A percentile compares a stretch with the other conserved stretches of the same genome.
Evolutionary conservation across 37 sponge, comb jelly and placozoan genomes (phyloP).

Genomic region (Chondrilla cf. caribensis): DNA sequence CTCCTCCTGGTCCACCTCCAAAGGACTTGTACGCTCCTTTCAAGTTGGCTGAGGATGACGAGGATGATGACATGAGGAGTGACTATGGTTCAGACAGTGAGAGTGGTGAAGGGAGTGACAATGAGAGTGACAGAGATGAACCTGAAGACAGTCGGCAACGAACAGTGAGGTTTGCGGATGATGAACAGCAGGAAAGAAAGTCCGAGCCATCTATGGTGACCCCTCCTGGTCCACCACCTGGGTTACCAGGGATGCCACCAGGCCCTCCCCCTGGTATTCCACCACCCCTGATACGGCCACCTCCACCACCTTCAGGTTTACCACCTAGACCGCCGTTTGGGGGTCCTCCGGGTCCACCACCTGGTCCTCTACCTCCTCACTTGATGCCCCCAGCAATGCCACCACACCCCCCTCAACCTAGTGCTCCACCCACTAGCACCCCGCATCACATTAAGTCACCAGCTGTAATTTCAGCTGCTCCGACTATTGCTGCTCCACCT

Average conservation of each 20-base stretch:
- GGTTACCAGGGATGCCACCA: conserved; percentile 63
- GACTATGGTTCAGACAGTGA: conserved; percentile 10
- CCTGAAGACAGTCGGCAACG: neutral
- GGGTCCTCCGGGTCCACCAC: conserved; percentile 28
- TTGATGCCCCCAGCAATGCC: neutral
- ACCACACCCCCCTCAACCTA: conserved; percentile 27
- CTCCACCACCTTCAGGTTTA: neutral
- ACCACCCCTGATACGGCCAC: conserved; percentile 15
- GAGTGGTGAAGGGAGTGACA: conserved; percentile 8
- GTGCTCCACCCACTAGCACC: neutral
- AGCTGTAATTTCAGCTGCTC: conserved; percentile 23
- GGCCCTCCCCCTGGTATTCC: neutral
- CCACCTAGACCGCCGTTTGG: conserved; percentile 18
- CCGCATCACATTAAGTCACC: neutral
- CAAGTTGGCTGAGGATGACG: conserved; percentile 25
- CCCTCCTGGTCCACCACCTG: conserved; percentile 37
- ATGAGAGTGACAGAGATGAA: neutral
- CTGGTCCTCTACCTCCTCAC: conserved; percentile 45
- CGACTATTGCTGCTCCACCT: neutral
- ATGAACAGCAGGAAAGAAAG: neutral
- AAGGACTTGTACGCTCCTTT: conserved; percentile 32
- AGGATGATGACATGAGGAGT: conserved; percentile 8
- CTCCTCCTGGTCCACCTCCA: conserved; percentile 77
- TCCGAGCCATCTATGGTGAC: too few species aligned
- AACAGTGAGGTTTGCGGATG: conserved; percentile 11